phyloP scores from a whole-genome alignment of 2,113 vertebrate genomes.

The Willisornis vidua region DNA sequence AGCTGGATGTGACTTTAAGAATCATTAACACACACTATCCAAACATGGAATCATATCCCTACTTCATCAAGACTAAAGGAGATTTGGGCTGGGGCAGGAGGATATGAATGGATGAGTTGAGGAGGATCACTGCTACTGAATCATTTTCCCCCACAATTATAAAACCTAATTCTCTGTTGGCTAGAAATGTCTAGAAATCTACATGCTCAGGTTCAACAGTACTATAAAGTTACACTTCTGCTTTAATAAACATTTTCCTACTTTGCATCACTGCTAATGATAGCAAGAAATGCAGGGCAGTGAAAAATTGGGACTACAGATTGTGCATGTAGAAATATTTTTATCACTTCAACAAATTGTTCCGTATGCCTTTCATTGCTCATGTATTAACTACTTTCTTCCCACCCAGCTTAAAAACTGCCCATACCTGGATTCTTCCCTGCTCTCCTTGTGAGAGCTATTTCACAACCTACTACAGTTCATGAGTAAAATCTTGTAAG shows the following conservation, averaged over 20 bases:
- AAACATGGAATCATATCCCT: neutral
- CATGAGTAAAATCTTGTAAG: neutral
- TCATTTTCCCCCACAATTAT: neutral
- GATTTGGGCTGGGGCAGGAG: neutral
- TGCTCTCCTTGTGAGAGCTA: neutral
- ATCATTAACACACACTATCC: neutral
- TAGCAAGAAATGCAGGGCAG: neutral
- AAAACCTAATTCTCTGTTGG: neutral
- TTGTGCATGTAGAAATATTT: neutral
- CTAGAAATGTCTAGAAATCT: neutral
- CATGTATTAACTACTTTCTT: neutral
- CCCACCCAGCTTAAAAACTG: neutral
- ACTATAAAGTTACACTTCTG: neutral
- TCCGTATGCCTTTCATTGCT: neutral
- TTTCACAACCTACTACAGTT: neutral
- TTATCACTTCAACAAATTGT: neutral
- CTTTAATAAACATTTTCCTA: neutral
- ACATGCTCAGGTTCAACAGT: neutral
- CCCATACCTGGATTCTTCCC: neutral
- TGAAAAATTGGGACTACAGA: neutral
- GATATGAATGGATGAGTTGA: neutral
- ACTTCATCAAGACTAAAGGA: neutral
- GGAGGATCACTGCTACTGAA: neutral
- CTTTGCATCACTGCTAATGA: neutral
- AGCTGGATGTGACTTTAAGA: neutral